Conservation (phyloP, 2,797 vertebrate species). For the Hypotaenidia okinawae region DNA sequence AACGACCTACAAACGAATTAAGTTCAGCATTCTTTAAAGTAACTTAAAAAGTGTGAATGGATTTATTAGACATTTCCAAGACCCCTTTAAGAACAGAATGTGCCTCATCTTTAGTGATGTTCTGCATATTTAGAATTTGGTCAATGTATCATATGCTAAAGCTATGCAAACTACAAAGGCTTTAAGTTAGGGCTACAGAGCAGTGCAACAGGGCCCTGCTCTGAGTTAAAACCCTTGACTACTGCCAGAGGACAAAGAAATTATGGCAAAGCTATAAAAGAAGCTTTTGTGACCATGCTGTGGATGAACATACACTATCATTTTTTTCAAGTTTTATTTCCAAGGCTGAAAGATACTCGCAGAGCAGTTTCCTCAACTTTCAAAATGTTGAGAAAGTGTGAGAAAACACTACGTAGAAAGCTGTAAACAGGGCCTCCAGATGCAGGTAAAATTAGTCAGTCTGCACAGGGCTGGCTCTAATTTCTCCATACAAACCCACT, state of each 20-base stretch:
- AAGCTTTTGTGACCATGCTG: background rate
- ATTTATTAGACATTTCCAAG: background rate
- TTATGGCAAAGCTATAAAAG: background rate
- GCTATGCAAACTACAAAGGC: background rate
- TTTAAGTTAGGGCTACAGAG: background rate
- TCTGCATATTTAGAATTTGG: background rate
- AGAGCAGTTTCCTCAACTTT: background rate
- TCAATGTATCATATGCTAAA: background rate
- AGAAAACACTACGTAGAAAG: background rate
- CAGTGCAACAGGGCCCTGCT: background rate
- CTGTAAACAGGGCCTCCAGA: background rate
- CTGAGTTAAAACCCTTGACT: background rate
- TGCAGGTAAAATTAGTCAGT: background rate
- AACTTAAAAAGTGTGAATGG: background rate
- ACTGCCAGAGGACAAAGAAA: background rate
- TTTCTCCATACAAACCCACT: background rate
- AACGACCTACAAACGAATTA: background rate
- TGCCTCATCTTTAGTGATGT: background rate
- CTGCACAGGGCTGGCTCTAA: background rate
- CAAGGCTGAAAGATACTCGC: background rate
- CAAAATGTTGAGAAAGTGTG: background rate
- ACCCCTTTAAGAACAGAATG: background rate
- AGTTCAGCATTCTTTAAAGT: background rate
- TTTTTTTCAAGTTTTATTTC: background rate
- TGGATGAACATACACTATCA: background rate